These are phyloP conservation scores for Xerus rutilus DNA, from an alignment of 2,797 vertebrate genomes.

Conservation along the genomic window DNA sequence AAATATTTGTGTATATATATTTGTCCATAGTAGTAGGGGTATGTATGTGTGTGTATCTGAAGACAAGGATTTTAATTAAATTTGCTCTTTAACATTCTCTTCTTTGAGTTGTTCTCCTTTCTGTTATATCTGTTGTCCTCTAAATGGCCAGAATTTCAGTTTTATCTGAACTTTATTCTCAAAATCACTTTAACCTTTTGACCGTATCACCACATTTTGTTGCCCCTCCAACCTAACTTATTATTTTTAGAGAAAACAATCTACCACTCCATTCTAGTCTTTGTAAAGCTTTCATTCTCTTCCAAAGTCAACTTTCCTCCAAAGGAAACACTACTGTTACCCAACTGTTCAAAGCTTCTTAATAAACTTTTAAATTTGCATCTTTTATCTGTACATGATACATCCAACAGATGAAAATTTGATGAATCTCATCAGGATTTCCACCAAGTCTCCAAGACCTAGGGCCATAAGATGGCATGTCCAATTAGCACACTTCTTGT, in stretches of 20 bases:
- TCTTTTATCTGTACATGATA: background rate
- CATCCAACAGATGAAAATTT: background rate
- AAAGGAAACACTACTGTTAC: constrained; percentile 31
- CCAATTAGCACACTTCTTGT: background rate
- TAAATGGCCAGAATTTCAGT: background rate
- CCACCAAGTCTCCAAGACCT: background rate
- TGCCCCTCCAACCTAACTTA: background rate
- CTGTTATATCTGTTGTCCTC: background rate
- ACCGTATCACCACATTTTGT: constrained; percentile 26
- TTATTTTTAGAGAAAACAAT: constrained; percentile 61
- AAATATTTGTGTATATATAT: background rate
- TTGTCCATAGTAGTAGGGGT: background rate
- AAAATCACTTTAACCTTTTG: constrained; percentile 63
- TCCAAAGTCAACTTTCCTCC: constrained; percentile 53
- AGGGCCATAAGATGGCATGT: background rate
- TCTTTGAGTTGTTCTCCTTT: background rate
- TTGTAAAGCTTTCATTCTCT: constrained; percentile 51
- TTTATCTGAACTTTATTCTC: constrained; percentile 63
- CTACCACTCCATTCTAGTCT: background rate
- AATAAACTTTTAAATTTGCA: background rate
- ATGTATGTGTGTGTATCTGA: background rate
- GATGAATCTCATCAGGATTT: background rate
- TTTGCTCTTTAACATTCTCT: background rate
- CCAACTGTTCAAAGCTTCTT: background rate
- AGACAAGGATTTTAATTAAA: background rate